Evolutionary conservation across 1,140 invertebrate genomes (phyloP).

Genomic region (Meloidogyne chitwoodi): DNA sequence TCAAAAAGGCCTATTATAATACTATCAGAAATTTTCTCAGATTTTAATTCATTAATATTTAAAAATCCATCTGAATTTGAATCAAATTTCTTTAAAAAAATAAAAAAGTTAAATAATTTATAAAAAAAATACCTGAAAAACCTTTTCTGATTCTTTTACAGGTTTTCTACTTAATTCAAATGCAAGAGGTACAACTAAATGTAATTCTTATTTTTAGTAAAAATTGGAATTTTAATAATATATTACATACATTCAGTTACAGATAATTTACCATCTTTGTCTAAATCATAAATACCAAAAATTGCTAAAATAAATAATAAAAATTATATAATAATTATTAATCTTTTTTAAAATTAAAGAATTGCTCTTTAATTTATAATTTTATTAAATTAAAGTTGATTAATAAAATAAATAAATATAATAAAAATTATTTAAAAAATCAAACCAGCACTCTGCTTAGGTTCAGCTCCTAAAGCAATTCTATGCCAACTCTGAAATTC

Average conservation of each 20-base stretch:
- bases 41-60: conserved; percentile 11
- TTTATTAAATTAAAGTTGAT: too few relatives aligned
- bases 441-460: conserved; percentile 3
- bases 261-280: conserved; percentile 13
- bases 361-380: too few relatives aligned
- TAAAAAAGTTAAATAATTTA: not conserved
- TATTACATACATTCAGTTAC: conserved; percentile 3
- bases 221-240: not conserved
- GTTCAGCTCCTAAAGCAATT: conserved; percentile 4
- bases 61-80: conserved; percentile 18
- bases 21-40: not conserved
- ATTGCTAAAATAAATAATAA: not conserved
- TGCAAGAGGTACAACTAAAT: conserved; percentile 26
- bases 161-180: conserved; percentile 28
- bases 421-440: too few relatives aligned
- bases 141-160: conserved; percentile 8
- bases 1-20: conserved; percentile 12
- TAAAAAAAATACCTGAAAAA: conserved; percentile 21
- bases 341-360: too few relatives aligned
- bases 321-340: too few relatives aligned
- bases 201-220: conserved; percentile 3
- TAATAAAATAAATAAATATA: too few relatives aligned
- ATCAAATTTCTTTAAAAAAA: conserved; percentile 26
- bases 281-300: conserved; percentile 20
- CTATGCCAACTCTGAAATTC: conserved; percentile 17